These are phyloP conservation scores for Brotula barbata DNA, from an alignment of 2,797 vertebrate species.

Conservation along the genomic window DNA sequence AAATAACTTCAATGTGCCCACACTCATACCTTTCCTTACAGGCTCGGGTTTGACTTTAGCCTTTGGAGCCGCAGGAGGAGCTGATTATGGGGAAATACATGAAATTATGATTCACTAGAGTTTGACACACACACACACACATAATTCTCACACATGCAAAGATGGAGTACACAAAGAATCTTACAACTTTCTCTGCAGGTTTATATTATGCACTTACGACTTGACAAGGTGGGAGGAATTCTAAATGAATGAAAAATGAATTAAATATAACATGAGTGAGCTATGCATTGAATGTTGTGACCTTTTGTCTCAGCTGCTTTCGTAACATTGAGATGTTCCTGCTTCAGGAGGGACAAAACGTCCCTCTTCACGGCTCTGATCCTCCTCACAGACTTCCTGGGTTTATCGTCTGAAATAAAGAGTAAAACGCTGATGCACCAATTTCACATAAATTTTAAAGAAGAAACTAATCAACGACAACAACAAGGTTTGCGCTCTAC, in stretches of 20 bases:
- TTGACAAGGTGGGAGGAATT: too few species aligned
- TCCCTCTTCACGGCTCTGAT: conserved; percentile 38
- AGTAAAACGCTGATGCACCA: not conserved
- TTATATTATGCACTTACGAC: too few species aligned
- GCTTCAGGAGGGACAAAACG: conserved; percentile 44
- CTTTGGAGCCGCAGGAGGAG: conserved; percentile 29
- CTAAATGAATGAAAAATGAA: too few species aligned
- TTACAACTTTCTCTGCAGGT: too few species aligned
- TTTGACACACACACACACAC: not conserved
- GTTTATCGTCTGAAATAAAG: conserved; percentile 43
- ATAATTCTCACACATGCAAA: too few species aligned
- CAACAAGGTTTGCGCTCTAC: too few species aligned
- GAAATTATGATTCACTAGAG: conserved; percentile 1
- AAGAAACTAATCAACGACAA: not conserved
- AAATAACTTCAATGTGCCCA: not conserved
- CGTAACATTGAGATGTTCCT: conserved; percentile 63
- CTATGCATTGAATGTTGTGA: not conserved
- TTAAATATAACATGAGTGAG: too few species aligned
- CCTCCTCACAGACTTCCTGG: conserved; percentile 23
- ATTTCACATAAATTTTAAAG: not conserved
- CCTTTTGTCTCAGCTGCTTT: conserved; percentile 54
- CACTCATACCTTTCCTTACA: conserved; percentile 42
- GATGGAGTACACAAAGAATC: too few species aligned
- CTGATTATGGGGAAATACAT: not conserved
- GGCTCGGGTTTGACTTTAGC: conserved; percentile 46